A percentile compares a stretch with the other conserved stretches of the same genome.
Conservation (phyloP, 2,113 vertebrate species). For the Tyrannus savana region DNA sequence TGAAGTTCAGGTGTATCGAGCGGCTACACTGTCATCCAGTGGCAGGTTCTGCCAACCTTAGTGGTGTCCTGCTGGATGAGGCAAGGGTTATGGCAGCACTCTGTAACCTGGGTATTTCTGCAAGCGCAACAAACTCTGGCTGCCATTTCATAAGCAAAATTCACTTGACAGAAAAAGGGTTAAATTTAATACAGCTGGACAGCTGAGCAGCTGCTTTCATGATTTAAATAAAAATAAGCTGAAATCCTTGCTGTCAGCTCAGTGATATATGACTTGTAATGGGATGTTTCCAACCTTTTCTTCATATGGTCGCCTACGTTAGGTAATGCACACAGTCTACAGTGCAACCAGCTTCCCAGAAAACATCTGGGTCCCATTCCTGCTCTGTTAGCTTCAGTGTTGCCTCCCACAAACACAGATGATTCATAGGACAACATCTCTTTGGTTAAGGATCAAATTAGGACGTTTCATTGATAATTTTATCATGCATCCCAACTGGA, state of each 20-base stretch:
- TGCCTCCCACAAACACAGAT: slow-evolving; percentile 77
- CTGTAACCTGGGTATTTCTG: slow-evolving; percentile 44
- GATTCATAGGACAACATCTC: slow-evolving; percentile 76
- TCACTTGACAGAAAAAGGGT: slow-evolving; percentile 77
- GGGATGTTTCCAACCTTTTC: slow-evolving; percentile 90
- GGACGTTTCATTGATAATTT: slow-evolving; percentile 79
- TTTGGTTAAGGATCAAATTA: slow-evolving; percentile 77
- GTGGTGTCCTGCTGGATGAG: slow-evolving; percentile 2
- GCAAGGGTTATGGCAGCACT: slow-evolving; percentile 6
- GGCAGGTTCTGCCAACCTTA: slow-evolving; percentile 26
- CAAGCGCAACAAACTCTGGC: slow-evolving; percentile 27
- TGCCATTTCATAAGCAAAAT: slow-evolving; percentile 69
- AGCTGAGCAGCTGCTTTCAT: slow-evolving; percentile 87
- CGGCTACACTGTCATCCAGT: slow-evolving; percentile 7
- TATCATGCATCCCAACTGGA: slow-evolving; percentile 68
- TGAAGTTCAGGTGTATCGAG: background rate
- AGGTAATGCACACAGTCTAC: slow-evolving; percentile 84
- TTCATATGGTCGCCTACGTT: slow-evolving; percentile 85
- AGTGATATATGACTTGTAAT: slow-evolving; percentile 92
- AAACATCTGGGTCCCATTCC: slow-evolving; percentile 84
- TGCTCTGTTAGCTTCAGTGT: slow-evolving; percentile 67
- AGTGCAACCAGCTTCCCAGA: slow-evolving; percentile 70
- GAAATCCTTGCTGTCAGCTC: slow-evolving; percentile 87
- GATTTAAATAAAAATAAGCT: slow-evolving; percentile 94
- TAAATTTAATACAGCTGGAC: slow-evolving; percentile 83